Base-by-base conservation (phyloP, 1,140 invertebrate species). In the Steinernema feltiae region DNA sequence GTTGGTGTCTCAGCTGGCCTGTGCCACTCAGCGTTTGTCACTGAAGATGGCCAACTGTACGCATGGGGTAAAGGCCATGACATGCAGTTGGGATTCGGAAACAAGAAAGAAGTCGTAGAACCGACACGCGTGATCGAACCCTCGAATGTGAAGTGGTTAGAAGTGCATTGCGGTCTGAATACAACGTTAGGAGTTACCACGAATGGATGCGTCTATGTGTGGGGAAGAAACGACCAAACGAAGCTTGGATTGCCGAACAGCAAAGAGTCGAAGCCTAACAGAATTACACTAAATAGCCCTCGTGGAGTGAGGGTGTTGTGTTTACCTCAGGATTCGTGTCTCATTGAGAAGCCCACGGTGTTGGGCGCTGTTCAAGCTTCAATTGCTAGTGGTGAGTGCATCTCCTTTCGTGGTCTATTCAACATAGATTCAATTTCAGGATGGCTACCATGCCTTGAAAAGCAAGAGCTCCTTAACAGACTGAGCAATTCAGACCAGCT, bases 251-350 rank as follows among this genome's bases (percentile, higher is more conserved):
- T 63, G 3, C 53, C 53, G 15, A 63, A 63, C 53, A 63, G 53
- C 53, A 63, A 63, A 21, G 53, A 63, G 53, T 63, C 53, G 53
- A 63, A 63, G 53, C 53, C 53, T 3, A 63, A 63, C 53, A 63
- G 24, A 21, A 63, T 63, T 63, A 63, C 53, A 3, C 24, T 63
- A 27, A 63, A 63, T 27, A 63, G 53, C 24, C 53, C 53, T 17
- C 53, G 53, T 17, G 53, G 53, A 27, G 24, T 63, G 24, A 7
- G 53, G 53, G 53, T 63, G 15, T 27, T 63, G 24, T 63, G 53
- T 63, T 27, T 63, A 21, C 53, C 53, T 63, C 53, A 63, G 24
- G 53, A 63, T 63, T 63, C 53, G 53, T 63, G 53, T 27, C 53
- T 63, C 24, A 27, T 63, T 63, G 53, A 21, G 24, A 63, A 7